A percentile compares a stretch with the other conserved stretches of the same genome.
phyloP scores from a whole-genome alignment of 2,888 invertebrate species.

The Phyllotreta cruciferae region DNA sequence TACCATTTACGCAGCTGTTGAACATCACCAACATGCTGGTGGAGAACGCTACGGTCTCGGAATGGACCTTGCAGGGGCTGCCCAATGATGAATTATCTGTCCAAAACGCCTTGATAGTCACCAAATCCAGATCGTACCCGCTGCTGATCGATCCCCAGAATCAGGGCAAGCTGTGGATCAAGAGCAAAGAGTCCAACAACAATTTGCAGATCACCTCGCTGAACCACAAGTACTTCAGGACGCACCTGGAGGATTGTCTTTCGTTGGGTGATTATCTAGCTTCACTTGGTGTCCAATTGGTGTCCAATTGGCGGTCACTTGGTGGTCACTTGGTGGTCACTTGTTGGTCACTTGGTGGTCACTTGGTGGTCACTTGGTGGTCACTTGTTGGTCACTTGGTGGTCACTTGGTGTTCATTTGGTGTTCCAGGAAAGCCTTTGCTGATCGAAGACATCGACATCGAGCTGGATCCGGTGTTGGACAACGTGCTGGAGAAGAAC shows the following conservation, averaged over 20 bases:
- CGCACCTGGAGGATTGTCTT: conserved; percentile 58
- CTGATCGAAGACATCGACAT: conserved; percentile 95
- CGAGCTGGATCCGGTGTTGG: conserved; percentile 94
- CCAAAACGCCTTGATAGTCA: conserved; percentile 95
- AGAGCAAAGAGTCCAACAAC: conserved; percentile 88
- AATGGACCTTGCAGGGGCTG: conserved; percentile 95
- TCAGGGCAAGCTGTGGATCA: conserved; percentile 98
- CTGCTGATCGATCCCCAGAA: conserved; percentile 94
- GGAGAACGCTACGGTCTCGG: conserved; percentile 88
- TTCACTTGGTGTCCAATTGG: no score
- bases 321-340: no score
- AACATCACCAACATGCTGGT: conserved; percentile 92
- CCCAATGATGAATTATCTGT: conserved; percentile 96
- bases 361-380: no score
- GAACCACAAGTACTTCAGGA: conserved; percentile 91
- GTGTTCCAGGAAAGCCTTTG: conserved; percentile 83
- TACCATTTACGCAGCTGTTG: conserved; percentile 85
- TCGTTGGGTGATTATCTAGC: conserved; percentile 55
- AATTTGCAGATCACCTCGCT: conserved; percentile 92
- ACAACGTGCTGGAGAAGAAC: conserved; percentile 96
- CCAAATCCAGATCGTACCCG: conserved; percentile 94
- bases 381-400: no score
- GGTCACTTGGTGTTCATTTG: no score
- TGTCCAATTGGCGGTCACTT: no score
- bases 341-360: no score